Evolutionary conservation across 2,797 vertebrate genomes (phyloP), one percentile per base, ranked within the genome.

Genomic region (Amblyraja radiata): DNA sequence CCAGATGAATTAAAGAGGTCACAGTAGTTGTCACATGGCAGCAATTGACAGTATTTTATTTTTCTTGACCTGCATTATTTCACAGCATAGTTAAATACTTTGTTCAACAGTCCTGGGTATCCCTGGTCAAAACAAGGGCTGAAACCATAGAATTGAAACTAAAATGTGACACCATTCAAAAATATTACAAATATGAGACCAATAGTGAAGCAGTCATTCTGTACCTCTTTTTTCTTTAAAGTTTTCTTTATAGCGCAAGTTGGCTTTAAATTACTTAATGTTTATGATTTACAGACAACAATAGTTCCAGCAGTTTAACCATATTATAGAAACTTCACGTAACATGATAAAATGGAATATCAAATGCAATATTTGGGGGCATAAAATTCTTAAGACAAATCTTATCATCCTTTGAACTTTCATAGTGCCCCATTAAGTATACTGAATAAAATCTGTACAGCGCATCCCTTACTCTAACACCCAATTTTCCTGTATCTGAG

Each of bases 1-100:
- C 90, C 71, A 92, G 90, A 73, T 16, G 39, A 92, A 92, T 76
- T 32, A 74, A 88, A 74, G 76, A 92, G 23, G 68, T 92, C 73
- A 92, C 90, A 74, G 90, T 92, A 74, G 90, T 74, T 73, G 71
- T 92, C 90, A 92, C 73, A 92, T 92, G 90, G 90, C 90, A 92
- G 90, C 90, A 92, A 92, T n/a, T 54, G 71, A 73, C 71, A 74
- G 25, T n/a, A 76, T 92, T 46, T 92, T 54, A 46, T 76, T 73
- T 54, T 76, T 76, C 39, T 92, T 76, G 25, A 92, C 46, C 46
- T 92, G 90, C 36, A 76, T 71, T 73, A 92, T 76, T 92, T 92
- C 73, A 54, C 68, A 74, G 90, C 68, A 46, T 88, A 92, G 90
- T 92, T 92, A 92, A 92, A 92, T 92, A 92, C 39, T 76, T 92